Conservation (phyloP, 2,888 invertebrate genomes). For the Phortica magna region DNA sequence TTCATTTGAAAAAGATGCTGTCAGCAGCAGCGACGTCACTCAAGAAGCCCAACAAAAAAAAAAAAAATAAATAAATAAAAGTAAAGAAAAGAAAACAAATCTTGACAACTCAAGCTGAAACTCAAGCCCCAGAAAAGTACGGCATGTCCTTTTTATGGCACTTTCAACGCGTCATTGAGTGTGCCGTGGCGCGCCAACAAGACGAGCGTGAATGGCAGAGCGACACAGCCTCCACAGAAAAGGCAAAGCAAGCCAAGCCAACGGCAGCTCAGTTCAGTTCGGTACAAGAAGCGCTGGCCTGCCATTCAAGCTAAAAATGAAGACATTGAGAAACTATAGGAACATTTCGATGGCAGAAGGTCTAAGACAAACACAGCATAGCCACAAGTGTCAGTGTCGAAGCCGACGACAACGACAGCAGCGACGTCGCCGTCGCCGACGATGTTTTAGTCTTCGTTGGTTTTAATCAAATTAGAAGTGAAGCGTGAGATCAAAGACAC, state of each 20-base stretch:
- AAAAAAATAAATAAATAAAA: slow-evolving; percentile 9
- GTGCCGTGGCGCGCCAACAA: slow-evolving; percentile 64
- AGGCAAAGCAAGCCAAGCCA: slow-evolving; percentile 13
- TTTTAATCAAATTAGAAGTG: slow-evolving; percentile 73
- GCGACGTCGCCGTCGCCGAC: neutral
- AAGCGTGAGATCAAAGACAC: slow-evolving; percentile 61
- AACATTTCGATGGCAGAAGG: neutral
- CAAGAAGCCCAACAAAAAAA: neutral
- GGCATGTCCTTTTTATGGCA: slow-evolving; percentile 67
- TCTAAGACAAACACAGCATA: neutral
- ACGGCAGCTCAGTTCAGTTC: slow-evolving; percentile 17
- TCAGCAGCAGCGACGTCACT: slow-evolving; percentile 61
- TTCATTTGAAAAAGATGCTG: slow-evolving; percentile 68
- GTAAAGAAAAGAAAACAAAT: neutral
- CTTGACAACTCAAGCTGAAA: slow-evolving; percentile 12
- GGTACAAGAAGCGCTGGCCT: slow-evolving; percentile 51
- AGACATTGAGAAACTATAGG: slow-evolving; percentile 51
- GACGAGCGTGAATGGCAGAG: slow-evolving; percentile 50
- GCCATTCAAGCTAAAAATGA: slow-evolving; percentile 64
- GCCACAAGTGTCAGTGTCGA: slow-evolving; percentile 14
- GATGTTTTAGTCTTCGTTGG: slow-evolving; percentile 51
- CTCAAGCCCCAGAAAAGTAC: slow-evolving; percentile 49
- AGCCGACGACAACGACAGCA: neutral
- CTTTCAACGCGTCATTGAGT: slow-evolving; percentile 73
- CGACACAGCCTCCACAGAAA: slow-evolving; percentile 35